A percentile compares a stretch with the other conserved stretches of the same genome.
phyloP scores from a whole-genome alignment of 1,140 invertebrate genomes.

The Pomacea maculata region DNA sequence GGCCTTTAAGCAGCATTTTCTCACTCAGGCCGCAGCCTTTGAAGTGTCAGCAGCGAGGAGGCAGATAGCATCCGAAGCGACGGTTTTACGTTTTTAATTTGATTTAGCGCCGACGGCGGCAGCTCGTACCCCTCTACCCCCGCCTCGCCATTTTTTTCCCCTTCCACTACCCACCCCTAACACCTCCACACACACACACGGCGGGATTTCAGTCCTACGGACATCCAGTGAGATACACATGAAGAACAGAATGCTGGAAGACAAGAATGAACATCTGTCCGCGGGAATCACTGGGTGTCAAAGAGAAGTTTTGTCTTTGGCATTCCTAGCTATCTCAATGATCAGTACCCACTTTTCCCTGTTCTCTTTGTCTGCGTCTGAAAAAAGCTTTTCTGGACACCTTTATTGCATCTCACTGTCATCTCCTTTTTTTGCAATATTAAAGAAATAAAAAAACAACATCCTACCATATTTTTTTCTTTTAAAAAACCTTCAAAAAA shows the following conservation, averaged over 20 bases:
- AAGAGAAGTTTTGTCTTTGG: not conserved
- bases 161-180: not conserved
- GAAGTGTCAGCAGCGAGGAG: not conserved
- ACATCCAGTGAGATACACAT: not conserved
- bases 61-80: not conserved
- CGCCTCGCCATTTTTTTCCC: too few relatives aligned
- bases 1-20: not conserved
- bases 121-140: too few relatives aligned
- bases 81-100: too few relatives aligned
- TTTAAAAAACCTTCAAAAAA: not conserved
- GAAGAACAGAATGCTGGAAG: not conserved
- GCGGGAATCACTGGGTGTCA: not conserved
- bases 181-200: not conserved
- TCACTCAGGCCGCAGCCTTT: not conserved
- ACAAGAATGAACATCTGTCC: not conserved
- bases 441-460: not conserved
- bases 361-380: not conserved
- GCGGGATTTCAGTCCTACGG: not conserved
- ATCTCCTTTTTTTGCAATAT: not conserved
- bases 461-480: not conserved
- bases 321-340: not conserved
- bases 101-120: too few relatives aligned
- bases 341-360: not conserved
- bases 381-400: too few relatives aligned
- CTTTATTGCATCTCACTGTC: not conserved